phyloP scores from a whole-genome alignment of 2,113 vertebrate species.

The Microcebus griseorufus region DNA sequence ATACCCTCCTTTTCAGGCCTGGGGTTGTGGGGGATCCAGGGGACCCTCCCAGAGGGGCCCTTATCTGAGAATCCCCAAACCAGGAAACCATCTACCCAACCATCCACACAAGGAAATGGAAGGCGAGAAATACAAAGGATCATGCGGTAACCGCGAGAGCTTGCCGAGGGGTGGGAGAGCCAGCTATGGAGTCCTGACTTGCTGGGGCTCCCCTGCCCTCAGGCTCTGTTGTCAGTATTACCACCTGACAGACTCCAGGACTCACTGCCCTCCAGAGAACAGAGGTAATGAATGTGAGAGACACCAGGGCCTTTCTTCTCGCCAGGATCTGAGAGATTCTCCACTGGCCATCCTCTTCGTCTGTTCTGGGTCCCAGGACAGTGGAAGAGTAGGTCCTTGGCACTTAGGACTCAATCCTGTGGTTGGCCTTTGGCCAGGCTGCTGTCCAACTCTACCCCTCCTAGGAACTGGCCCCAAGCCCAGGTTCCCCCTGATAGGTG shows the following conservation, averaged over 20 bases:
- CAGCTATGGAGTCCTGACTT: not conserved
- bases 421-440: slow-evolving; percentile 61
- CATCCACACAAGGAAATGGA: not conserved
- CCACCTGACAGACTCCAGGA: slow-evolving; percentile 38
- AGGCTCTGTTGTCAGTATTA: slow-evolving; percentile 56
- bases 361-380: slow-evolving; percentile 29
- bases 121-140: slow-evolving; percentile 57
- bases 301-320: not conserved
- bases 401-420: slow-evolving; percentile 59
- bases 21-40: not conserved
- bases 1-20: slow-evolving; percentile 54
- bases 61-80: slow-evolving; percentile 46
- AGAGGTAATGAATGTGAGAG: not conserved
- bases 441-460: not conserved
- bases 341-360: not conserved
- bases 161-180: slow-evolving; percentile 15
- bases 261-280: slow-evolving; percentile 29
- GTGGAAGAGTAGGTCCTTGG: slow-evolving; percentile 7
- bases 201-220: not conserved
- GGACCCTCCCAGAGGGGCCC: not conserved
- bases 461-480: not conserved
- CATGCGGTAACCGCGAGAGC: slow-evolving; percentile 36
- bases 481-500: slow-evolving; percentile 85
- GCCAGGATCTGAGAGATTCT: not conserved
- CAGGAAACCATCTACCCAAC: slow-evolving; percentile 38